Percentiles rank a stretch among this genome's conserved stretches.
phyloP scores from a whole-genome alignment of 2,113 vertebrate genomes.

The Lepisosteus oculatus region DNA sequence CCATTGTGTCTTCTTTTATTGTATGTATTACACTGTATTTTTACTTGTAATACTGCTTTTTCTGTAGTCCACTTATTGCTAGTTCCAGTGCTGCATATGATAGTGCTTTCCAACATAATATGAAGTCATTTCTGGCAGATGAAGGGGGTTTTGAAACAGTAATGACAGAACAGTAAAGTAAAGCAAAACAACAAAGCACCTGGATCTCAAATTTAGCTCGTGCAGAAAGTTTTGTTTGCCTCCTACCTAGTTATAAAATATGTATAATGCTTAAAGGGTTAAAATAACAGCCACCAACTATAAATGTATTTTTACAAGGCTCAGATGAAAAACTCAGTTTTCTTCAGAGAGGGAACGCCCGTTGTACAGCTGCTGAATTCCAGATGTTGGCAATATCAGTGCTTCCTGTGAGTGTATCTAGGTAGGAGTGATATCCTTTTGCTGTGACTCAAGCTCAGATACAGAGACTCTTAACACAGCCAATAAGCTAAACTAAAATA shows the following conservation, averaged over 20 bases:
- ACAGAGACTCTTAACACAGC: conserved; percentile 44
- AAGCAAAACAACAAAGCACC: too few relatives aligned
- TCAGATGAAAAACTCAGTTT: conserved; percentile 32
- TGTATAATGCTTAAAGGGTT: not conserved
- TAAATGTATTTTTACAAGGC: conserved; percentile 34
- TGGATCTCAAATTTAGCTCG: too few relatives aligned
- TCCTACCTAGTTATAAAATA: not conserved
- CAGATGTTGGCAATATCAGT: conserved; percentile 63
- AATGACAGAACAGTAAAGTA: too few relatives aligned
- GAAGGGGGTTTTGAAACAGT: too few relatives aligned
- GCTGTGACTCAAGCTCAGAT: conserved; percentile 52
- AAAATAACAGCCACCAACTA: not conserved
- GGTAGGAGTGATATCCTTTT: conserved; percentile 62
- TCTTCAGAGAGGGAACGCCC: conserved; percentile 44
- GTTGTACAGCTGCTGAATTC: conserved; percentile 55
- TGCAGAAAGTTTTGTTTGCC: not conserved
- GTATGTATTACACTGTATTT: too few relatives aligned
- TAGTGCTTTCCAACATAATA: too few relatives aligned
- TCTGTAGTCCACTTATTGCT: too few relatives aligned
- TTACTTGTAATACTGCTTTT: too few relatives aligned
- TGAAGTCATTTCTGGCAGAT: too few relatives aligned
- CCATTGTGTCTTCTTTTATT: too few relatives aligned
- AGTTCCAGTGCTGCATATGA: too few relatives aligned
- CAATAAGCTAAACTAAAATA: conserved; percentile 34
- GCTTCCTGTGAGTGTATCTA: conserved; percentile 64